Conservation (phyloP, 2,888 invertebrate species). For the Drosophila hamatofila region DNA sequence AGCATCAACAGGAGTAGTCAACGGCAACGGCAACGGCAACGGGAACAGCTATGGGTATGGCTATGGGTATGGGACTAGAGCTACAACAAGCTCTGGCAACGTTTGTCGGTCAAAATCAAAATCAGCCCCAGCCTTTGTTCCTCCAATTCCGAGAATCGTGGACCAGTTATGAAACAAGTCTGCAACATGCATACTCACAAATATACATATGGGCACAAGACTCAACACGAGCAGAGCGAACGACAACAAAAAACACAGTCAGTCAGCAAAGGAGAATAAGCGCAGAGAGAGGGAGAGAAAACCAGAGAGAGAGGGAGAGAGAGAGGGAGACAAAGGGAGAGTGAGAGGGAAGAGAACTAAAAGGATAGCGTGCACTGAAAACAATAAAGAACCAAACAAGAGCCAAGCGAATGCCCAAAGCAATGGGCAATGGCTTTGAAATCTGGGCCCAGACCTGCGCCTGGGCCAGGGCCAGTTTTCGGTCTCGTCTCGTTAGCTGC, state of each 20-base stretch:
- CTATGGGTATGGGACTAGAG: not conserved
- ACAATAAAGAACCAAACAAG: constrained; percentile 74
- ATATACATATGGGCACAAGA: constrained; percentile 8
- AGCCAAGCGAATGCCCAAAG: constrained; percentile 48
- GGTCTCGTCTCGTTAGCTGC: constrained; percentile 66
- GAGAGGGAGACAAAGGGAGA: constrained; percentile 4
- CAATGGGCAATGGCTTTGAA: constrained; percentile 61
- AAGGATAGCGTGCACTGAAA: constrained; percentile 55
- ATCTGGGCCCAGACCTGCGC: constrained; percentile 40
- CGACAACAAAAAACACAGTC: constrained; percentile 1
- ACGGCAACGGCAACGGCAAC: constrained; percentile 16
- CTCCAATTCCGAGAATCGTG: constrained; percentile 82
- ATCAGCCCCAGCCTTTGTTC: constrained; percentile 79
- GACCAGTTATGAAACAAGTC: constrained; percentile 85
- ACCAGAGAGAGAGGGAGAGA: constrained; percentile 1
- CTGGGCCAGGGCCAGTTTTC: constrained; percentile 23
- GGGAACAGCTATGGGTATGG: constrained; percentile 36
- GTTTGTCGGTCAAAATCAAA: constrained; percentile 85
- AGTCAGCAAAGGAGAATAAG: not conserved
- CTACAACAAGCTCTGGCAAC: constrained; percentile 71
- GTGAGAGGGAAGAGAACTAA: constrained; percentile 6
- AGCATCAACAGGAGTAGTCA: constrained; percentile 44
- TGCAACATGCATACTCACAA: constrained; percentile 68
- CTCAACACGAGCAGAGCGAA: constrained; percentile 6
- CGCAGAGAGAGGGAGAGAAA: not conserved